phyloP scores from a whole-genome alignment of 1,140 invertebrate genomes.

The Drosophila micromelanica region DNA sequence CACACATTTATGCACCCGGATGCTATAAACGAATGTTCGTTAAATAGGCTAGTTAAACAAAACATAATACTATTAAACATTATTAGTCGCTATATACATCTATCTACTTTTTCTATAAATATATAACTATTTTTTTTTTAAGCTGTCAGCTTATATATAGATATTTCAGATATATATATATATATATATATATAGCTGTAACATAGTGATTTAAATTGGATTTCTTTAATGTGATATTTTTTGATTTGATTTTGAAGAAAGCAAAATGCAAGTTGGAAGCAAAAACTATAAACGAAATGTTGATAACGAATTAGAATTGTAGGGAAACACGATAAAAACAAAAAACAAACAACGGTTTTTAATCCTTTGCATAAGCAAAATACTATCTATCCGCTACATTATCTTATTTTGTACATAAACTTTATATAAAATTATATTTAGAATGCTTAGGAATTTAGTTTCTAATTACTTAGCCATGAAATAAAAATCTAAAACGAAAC shows the following conservation, averaged over 20 bases:
- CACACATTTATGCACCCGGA: slow-evolving; percentile 25
- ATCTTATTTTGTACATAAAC: slow-evolving; percentile 31
- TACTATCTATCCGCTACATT: slow-evolving; percentile 6
- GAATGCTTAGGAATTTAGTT: slow-evolving; percentile 32
- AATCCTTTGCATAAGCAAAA: background rate
- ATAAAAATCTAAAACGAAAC: slow-evolving; percentile 36
- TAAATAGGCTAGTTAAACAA: slow-evolving; percentile 17
- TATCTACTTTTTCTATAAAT: slow-evolving; percentile 7
- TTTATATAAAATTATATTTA: slow-evolving; percentile 10
- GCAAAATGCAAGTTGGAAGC: slow-evolving; percentile 51
- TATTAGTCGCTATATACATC: slow-evolving; percentile 13
- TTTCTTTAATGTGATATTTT: slow-evolving; percentile 81
- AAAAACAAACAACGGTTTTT: background rate
- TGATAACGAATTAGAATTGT: slow-evolving; percentile 22
- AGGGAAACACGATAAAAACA: slow-evolving; percentile 1
- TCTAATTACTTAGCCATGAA: slow-evolving; percentile 57
- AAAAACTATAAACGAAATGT: slow-evolving; percentile 31
- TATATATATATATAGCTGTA: slow-evolving; percentile 15
- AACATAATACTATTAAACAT: slow-evolving; percentile 2
- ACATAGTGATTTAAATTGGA: slow-evolving; percentile 72
- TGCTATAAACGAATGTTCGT: slow-evolving; percentile 25
- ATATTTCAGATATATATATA: background rate
- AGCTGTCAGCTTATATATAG: too few species aligned
- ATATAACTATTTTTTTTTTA: slow-evolving; percentile 1
- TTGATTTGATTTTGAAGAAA: slow-evolving; percentile 59